Percentiles rank a stretch among this genome's conserved stretches.
Evolutionary conservation across 2,113 vertebrate species (phyloP).

Genomic region (Aspidoscelis tigris): DNA sequence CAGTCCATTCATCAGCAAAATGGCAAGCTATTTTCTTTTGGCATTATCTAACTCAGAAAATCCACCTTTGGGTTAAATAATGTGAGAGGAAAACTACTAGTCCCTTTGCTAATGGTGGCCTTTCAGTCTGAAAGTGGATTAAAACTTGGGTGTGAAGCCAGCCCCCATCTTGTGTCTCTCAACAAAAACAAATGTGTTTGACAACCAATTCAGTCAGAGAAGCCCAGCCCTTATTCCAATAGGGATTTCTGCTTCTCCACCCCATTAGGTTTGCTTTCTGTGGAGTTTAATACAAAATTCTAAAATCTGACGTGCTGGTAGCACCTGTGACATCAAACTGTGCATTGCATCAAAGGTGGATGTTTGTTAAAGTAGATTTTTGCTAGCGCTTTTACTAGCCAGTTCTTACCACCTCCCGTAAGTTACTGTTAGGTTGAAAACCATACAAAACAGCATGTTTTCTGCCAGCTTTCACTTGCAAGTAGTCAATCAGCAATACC

Average conservation of each 20-base stretch:
- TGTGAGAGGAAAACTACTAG: no score
- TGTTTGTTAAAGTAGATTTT: constrained; percentile 9
- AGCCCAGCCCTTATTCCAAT: not conserved
- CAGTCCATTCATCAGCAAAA: no score
- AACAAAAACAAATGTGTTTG: not conserved
- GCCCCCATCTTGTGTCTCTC: not conserved
- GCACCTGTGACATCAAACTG: not conserved
- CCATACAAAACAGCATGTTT: not conserved
- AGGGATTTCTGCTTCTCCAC: not conserved
- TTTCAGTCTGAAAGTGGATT: no score
- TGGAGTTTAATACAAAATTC: not conserved
- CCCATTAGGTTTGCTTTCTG: not conserved
- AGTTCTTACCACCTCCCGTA: not conserved
- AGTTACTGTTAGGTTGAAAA: not conserved
- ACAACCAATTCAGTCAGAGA: not conserved
- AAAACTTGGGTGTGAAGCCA: no score
- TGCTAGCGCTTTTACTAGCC: not conserved
- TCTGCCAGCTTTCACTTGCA: not conserved
- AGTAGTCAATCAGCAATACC: constrained; percentile 35
- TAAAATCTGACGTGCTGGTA: not conserved
- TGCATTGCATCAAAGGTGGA: not conserved
- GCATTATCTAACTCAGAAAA: no score
- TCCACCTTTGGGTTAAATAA: no score
- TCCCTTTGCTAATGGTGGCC: no score
- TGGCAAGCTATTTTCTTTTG: no score